These are phyloP conservation scores for Cossypha heuglini DNA, from an alignment of 2,797 vertebrate genomes.

Conservation along the genomic window DNA sequence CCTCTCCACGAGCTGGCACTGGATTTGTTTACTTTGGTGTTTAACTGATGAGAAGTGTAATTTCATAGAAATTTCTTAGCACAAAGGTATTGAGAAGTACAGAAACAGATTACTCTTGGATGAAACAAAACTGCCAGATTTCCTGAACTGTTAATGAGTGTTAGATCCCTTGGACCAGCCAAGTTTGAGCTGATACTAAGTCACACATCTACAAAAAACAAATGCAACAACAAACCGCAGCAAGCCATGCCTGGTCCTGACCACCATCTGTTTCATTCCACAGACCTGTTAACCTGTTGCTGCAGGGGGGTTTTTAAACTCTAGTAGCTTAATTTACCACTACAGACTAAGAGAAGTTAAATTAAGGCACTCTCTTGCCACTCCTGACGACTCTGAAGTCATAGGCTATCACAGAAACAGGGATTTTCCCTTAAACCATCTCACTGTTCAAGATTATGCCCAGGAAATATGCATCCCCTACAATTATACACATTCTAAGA, in stretches of 20 bases:
- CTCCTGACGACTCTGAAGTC: not conserved
- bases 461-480: not conserved
- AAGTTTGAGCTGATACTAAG: not conserved
- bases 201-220: not conserved
- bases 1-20: not conserved
- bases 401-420: not conserved
- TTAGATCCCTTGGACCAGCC: not conserved
- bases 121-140: constrained; percentile 7
- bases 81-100: not conserved
- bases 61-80: not conserved
- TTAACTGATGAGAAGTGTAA: not conserved
- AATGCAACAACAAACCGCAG: not conserved
- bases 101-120: not conserved
- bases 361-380: not conserved
- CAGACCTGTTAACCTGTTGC: not conserved
- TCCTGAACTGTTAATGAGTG: not conserved
- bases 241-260: not conserved
- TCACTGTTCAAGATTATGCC: not conserved
- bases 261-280: not conserved
- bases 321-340: not conserved
- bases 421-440: not conserved
- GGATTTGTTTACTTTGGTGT: not conserved
- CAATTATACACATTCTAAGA: not conserved
- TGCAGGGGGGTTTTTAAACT: not conserved
- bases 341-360: not conserved